Percentiles rank a stretch among this genome's conserved stretches.
Evolutionary conservation across 2,888 invertebrate species (phyloP).

Genomic region (Drosophila atroscutellata): DNA sequence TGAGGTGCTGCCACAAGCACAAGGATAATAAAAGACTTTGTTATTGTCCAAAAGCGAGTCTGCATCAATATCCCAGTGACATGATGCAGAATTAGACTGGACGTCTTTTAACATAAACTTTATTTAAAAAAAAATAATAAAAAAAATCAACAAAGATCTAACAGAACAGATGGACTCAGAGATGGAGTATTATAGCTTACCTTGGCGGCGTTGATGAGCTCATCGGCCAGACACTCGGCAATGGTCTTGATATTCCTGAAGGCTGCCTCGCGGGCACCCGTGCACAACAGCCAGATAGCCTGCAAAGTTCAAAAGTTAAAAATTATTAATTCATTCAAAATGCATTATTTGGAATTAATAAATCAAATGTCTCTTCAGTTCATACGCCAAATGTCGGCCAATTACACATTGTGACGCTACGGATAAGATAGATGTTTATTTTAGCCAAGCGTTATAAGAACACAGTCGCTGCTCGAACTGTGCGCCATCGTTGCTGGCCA

Average conservation of each 20-base stretch:
- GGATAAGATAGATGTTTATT: slow-evolving; percentile 75
- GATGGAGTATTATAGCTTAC: slow-evolving; percentile 83
- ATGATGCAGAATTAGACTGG: slow-evolving; percentile 74
- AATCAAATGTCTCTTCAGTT: slow-evolving; percentile 73
- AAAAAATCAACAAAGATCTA: not conserved
- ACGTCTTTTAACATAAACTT: slow-evolving; percentile 19
- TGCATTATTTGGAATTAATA: not conserved
- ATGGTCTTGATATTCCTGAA: slow-evolving; percentile 99
- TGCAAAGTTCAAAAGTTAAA: slow-evolving; percentile 35
- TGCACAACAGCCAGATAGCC: slow-evolving; percentile 99
- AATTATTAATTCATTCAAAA: not conserved
- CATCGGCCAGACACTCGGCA: slow-evolving; percentile 99
- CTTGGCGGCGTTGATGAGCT: slow-evolving; percentile 99
- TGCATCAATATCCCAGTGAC: slow-evolving; percentile 63
- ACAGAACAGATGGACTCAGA: not conserved
- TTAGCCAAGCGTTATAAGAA: slow-evolving; percentile 69
- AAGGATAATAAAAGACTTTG: slow-evolving; percentile 82
- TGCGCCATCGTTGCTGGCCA: slow-evolving; percentile 64
- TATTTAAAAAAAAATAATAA: too few relatives aligned
- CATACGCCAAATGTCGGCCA: slow-evolving; percentile 73
- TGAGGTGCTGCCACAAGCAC: slow-evolving; percentile 58
- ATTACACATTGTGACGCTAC: slow-evolving; percentile 76
- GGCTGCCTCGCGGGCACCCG: slow-evolving; percentile 99
- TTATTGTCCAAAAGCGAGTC: slow-evolving; percentile 83
- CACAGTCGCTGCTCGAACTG: slow-evolving; percentile 58